These are phyloP conservation scores for Camponotus floridanus DNA, from an alignment of 1,140 invertebrate species.

Conservation along the genomic window DNA sequence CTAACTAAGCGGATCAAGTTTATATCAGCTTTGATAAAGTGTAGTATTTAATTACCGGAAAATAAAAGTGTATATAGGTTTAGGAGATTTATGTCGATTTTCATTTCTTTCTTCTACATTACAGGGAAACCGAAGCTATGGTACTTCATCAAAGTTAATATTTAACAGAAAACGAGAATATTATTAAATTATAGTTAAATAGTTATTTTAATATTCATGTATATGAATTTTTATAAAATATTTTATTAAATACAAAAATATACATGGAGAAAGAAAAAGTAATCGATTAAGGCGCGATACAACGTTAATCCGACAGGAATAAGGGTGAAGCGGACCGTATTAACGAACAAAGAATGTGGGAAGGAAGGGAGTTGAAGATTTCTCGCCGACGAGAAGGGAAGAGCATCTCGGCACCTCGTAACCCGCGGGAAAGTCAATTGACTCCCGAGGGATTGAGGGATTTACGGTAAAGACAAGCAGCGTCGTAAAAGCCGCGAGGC, in stretches of 20 bases:
- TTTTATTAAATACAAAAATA: not conserved
- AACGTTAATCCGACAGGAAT: slow-evolving; percentile 9
- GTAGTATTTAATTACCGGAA: too few relatives aligned
- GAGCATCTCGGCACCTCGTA: slow-evolving; percentile 63
- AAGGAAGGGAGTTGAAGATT: slow-evolving; percentile 41
- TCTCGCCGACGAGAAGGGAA: slow-evolving; percentile 39
- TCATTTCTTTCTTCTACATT: not conserved
- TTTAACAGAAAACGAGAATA: too few relatives aligned
- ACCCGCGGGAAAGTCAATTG: slow-evolving; percentile 75
- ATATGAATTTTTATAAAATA: not conserved
- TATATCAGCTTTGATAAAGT: too few relatives aligned
- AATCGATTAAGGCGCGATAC: slow-evolving; percentile 41
- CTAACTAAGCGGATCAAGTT: too few relatives aligned
- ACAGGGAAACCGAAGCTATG: not conserved
- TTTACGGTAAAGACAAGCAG: slow-evolving; percentile 76
- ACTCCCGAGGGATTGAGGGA: slow-evolving; percentile 74
- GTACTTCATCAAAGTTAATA: not conserved
- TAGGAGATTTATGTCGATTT: too few relatives aligned
- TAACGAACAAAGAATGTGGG: slow-evolving; percentile 48
- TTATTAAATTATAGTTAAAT: not conserved
- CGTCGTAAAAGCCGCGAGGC: slow-evolving; percentile 65
- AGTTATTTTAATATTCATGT: not conserved
- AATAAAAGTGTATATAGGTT: too few relatives aligned
- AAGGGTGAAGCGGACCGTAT: slow-evolving; percentile 10
- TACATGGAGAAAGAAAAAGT: slow-evolving; percentile 4